Percentiles rank a stretch among this genome's conserved stretches.
Conservation (phyloP, 1,140 invertebrate species). For the Psix sp. region DNA sequence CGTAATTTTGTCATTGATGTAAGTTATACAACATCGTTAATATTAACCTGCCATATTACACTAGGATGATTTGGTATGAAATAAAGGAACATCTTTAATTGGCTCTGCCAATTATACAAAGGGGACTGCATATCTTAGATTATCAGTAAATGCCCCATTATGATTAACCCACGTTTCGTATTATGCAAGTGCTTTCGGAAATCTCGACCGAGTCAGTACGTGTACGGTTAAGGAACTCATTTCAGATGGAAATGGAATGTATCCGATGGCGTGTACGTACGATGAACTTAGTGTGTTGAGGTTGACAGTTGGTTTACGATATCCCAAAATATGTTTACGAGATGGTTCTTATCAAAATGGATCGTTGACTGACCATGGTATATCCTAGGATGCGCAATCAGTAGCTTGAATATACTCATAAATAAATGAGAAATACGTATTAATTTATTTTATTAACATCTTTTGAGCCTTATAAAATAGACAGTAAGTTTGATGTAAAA, state of each 20-base stretch:
- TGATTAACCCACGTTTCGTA: slow-evolving; percentile 38
- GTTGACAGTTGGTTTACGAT: slow-evolving; percentile 58
- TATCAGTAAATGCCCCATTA: slow-evolving; percentile 34
- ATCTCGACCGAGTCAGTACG: slow-evolving; percentile 56
- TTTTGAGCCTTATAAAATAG: no score
- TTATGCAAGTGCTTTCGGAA: slow-evolving; percentile 55
- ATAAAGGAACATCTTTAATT: slow-evolving; percentile 25
- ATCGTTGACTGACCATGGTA: slow-evolving; percentile 25
- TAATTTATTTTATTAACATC: no score
- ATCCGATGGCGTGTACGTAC: slow-evolving; percentile 44
- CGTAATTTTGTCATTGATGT: no score
- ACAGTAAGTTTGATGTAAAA: no score
- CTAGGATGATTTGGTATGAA: slow-evolving; percentile 1
- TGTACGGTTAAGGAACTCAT: slow-evolving; percentile 55
- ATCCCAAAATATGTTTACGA: slow-evolving; percentile 58
- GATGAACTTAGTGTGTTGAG: slow-evolving; percentile 29
- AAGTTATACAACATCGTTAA: neutral
- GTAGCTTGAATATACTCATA: no score
- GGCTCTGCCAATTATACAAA: slow-evolving; percentile 38
- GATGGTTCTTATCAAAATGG: slow-evolving; percentile 36
- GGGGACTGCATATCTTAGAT: slow-evolving; percentile 10
- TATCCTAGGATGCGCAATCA: no score
- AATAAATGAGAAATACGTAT: no score
- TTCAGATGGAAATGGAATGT: slow-evolving; percentile 64
- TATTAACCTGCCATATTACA: neutral